Percentiles rank a stretch among this genome's conserved stretches.
Evolutionary conservation across 2,888 invertebrate genomes (phyloP).

Genomic region (Polyploca ridens): DNA sequence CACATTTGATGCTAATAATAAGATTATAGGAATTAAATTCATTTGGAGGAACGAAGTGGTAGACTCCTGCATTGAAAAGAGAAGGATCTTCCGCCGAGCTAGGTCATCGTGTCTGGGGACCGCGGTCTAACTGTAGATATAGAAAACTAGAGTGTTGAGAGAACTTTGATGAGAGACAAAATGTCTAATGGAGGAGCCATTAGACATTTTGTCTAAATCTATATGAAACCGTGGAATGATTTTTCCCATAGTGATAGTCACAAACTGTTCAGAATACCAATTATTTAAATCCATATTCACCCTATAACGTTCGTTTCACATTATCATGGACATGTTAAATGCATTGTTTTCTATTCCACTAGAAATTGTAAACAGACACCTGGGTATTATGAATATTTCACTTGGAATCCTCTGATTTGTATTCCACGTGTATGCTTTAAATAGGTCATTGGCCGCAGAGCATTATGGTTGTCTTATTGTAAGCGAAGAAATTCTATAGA

Average conservation of each 20-base stretch:
- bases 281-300: not conserved
- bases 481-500: not conserved
- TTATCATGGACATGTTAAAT: not conserved
- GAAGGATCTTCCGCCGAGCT: no score
- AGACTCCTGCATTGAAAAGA: no score
- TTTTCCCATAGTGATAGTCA: not conserved
- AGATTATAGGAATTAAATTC: no score
- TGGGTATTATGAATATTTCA: not conserved
- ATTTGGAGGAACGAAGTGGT: no score
- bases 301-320: not conserved
- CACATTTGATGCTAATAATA: no score
- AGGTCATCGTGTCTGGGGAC: no score
- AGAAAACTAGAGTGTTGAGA: no score
- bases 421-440: not conserved
- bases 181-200: no score
- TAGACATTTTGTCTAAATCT: no score
- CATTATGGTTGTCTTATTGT: not conserved
- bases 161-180: no score
- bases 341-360: conserved; percentile 1
- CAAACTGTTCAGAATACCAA: not conserved
- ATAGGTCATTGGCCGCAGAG: not conserved
- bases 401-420: not conserved
- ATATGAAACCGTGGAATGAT: not conserved
- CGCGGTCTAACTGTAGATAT: no score
- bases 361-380: conserved; percentile 5